phyloP scores from a whole-genome alignment of 2,113 vertebrate genomes.

The Neotoma lepida region DNA sequence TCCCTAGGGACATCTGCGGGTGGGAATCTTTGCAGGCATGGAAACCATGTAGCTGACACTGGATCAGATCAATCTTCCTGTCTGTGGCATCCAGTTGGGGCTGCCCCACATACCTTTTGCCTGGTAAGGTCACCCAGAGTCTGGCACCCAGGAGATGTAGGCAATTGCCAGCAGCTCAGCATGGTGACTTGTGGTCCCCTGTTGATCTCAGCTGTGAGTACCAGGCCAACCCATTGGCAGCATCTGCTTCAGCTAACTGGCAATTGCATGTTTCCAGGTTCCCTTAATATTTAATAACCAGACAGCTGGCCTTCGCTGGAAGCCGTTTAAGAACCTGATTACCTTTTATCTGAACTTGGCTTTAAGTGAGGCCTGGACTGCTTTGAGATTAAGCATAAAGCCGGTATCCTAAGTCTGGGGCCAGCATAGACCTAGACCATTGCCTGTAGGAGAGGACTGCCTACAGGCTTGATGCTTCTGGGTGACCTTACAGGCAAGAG shows the following conservation, averaged over 20 bases:
- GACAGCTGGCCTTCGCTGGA: conserved; percentile 69
- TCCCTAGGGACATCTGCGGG: not conserved
- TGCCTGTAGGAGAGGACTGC: not conserved
- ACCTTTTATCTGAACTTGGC: conserved; percentile 78
- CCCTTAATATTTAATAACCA: conserved; percentile 81
- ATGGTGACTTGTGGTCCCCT: conserved; percentile 59
- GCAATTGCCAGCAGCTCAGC: conserved; percentile 44
- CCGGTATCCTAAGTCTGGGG: not conserved
- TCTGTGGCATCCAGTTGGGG: not conserved
- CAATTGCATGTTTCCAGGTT: conserved; percentile 70
- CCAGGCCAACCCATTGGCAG: conserved; percentile 69
- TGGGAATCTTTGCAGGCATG: not conserved
- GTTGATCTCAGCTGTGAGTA: conserved; percentile 28
- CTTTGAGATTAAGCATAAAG: conserved; percentile 64
- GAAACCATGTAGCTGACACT: not conserved
- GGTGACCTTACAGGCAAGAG: not conserved
- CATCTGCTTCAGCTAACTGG: conserved; percentile 75
- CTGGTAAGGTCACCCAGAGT: conserved; percentile 29
- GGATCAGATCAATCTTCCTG: not conserved
- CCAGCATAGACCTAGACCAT: not conserved
- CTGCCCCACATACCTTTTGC: not conserved
- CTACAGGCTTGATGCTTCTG: not conserved
- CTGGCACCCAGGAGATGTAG: conserved; percentile 37
- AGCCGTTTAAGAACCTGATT: conserved; percentile 78
- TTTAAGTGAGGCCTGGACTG: conserved; percentile 14